Conservation (phyloP, 2,888 invertebrate genomes). For the Antitype chi region DNA sequence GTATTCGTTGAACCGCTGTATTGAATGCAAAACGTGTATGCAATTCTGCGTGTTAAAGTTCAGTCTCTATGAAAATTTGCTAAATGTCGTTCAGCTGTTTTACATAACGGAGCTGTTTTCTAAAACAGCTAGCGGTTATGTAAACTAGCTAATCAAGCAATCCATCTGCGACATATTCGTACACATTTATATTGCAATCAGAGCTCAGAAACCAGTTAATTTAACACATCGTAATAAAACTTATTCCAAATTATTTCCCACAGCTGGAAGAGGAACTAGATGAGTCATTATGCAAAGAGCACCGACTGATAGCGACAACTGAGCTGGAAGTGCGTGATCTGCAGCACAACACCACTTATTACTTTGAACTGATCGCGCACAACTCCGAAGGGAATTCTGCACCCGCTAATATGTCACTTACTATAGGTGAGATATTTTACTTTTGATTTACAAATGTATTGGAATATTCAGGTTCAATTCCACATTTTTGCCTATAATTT, state of each 20-base stretch:
- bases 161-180: background rate
- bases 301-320: conserved; percentile 67
- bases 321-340: conserved; percentile 74
- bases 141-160: background rate
- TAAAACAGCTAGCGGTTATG: background rate
- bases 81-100: background rate
- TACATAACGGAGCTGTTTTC: background rate
- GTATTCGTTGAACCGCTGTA: background rate
- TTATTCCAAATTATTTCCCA: conserved; percentile 2
- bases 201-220: background rate
- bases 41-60: background rate
- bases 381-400: conserved; percentile 82
- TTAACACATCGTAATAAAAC: background rate
- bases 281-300: conserved; percentile 72
- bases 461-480: background rate
- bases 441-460: background rate
- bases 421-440: conserved; percentile 57
- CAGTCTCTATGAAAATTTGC: background rate
- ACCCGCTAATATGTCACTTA: conserved; percentile 73
- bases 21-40: background rate
- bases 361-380: conserved; percentile 81
- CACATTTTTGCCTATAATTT: background rate
- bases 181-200: background rate
- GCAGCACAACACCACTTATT: conserved; percentile 80
- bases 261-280: conserved; percentile 62